phyloP scores from a whole-genome alignment of 1,140 invertebrate species.

The Myzus persicae region DNA sequence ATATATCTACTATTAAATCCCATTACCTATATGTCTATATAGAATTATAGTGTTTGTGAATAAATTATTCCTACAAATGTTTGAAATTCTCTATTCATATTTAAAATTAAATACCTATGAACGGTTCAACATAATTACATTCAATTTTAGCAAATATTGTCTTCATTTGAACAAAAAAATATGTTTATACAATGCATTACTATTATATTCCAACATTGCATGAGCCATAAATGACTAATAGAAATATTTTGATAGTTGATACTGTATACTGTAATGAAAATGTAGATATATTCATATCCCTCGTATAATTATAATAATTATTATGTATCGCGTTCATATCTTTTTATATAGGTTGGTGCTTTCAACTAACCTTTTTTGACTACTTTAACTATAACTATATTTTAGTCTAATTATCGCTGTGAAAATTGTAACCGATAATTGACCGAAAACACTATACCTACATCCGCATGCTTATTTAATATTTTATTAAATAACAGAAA shows the following conservation, averaged over 20 bases:
- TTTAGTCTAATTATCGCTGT: no score
- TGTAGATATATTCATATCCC: not conserved
- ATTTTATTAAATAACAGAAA: no score
- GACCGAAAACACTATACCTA: no score
- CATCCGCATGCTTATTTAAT: no score
- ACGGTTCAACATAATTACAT: not conserved
- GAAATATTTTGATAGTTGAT: not conserved
- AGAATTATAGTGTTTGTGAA: not conserved
- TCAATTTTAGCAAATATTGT: not conserved
- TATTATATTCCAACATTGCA: not conserved
- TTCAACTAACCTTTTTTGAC: no score
- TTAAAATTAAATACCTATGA: not conserved
- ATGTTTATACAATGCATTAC: not conserved
- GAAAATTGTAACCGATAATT: no score
- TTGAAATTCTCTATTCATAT: not conserved
- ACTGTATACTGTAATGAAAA: not conserved
- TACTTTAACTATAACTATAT: no score
- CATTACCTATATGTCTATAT: not conserved
- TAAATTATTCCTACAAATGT: conserved; percentile 13
- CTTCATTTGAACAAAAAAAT: not conserved
- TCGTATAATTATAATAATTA: no score
- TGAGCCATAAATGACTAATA: not conserved
- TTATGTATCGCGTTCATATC: no score
- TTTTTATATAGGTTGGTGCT: no score
- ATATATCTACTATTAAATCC: not conserved